Conservation (phyloP, 2,113 vertebrate genomes). For the Rhynchomys soricoides region DNA sequence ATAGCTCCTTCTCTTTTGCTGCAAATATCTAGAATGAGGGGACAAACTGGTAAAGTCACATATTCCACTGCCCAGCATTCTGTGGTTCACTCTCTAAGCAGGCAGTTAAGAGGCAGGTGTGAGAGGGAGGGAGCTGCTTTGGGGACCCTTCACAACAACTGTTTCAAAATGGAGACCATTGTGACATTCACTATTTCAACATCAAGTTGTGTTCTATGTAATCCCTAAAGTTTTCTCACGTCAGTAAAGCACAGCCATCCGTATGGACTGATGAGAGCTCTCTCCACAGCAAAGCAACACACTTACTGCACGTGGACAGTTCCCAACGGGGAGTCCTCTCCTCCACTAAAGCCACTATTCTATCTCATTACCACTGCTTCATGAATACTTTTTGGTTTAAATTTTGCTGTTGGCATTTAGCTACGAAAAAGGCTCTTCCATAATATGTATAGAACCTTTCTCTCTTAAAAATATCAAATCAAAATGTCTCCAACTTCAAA, state of each 20-base stretch:
- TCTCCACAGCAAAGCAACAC: conserved; percentile 59
- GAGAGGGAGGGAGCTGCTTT: not conserved
- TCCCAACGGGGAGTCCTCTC: conserved; percentile 60
- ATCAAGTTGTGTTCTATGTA: conserved; percentile 26
- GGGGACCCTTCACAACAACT: not conserved
- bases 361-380: conserved; percentile 70
- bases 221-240: conserved; percentile 32
- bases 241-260: conserved; percentile 54
- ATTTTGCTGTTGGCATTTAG: conserved; percentile 72
- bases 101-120: not conserved
- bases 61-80: not conserved
- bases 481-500: conserved; percentile 61
- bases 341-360: conserved; percentile 65
- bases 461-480: conserved; percentile 68
- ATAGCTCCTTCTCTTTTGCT: not conserved
- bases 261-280: conserved; percentile 61
- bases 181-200: not conserved
- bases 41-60: not conserved
- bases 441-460: conserved; percentile 44
- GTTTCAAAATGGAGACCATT: conserved; percentile 6
- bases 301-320: conserved; percentile 43
- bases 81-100: conserved; percentile 20
- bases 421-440: conserved; percentile 64
- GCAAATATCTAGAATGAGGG: conserved; percentile 44
- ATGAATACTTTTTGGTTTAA: conserved; percentile 66